Percentiles rank a stretch among this genome's conserved stretches.
phyloP scores from a whole-genome alignment of 2,888 invertebrate genomes.

The Scaeva pyrastri region DNA sequence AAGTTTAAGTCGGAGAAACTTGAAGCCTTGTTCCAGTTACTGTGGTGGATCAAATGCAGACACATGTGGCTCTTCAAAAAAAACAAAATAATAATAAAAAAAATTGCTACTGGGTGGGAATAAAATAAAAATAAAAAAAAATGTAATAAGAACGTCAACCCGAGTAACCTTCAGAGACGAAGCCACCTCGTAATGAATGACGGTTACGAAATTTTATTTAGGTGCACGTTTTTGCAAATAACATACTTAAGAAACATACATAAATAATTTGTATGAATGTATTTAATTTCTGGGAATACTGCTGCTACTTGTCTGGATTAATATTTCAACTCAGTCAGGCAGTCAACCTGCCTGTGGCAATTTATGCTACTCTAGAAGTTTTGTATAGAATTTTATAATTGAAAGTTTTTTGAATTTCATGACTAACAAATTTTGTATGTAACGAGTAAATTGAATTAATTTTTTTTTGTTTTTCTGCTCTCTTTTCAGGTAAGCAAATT shows the following conservation, averaged over 20 bases:
- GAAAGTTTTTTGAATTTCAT: constrained; percentile 3
- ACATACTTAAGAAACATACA: constrained; percentile 17
- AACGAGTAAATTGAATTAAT: constrained; percentile 45
- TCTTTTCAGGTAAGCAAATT: constrained; percentile 62
- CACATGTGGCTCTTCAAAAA: constrained; percentile 51
- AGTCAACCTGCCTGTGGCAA: background rate
- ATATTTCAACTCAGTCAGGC: constrained; percentile 16
- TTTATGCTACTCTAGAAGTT: background rate
- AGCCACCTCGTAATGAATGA: background rate
- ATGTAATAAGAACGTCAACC: constrained; percentile 9
- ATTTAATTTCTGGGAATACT: background rate
- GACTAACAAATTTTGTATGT: constrained; percentile 26
- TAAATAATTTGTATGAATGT: too few species aligned
- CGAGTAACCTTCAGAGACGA: background rate
- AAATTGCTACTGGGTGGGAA: constrained; percentile 33
- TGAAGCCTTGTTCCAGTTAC: constrained; percentile 2
- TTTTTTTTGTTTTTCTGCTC: constrained; percentile 16
- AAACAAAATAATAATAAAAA: constrained; percentile 13
- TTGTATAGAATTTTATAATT: constrained; percentile 4
- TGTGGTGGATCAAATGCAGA: constrained; percentile 9
- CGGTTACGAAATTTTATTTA: constrained; percentile 7
- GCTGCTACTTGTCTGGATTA: constrained; percentile 23
- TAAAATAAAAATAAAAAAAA: background rate
- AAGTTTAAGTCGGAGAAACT: constrained; percentile 7
- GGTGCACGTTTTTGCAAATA: constrained; percentile 48